These are phyloP conservation scores for Himalopsyche anomala DNA, from an alignment of 2,888 invertebrate genomes.

Conservation along the genomic window DNA sequence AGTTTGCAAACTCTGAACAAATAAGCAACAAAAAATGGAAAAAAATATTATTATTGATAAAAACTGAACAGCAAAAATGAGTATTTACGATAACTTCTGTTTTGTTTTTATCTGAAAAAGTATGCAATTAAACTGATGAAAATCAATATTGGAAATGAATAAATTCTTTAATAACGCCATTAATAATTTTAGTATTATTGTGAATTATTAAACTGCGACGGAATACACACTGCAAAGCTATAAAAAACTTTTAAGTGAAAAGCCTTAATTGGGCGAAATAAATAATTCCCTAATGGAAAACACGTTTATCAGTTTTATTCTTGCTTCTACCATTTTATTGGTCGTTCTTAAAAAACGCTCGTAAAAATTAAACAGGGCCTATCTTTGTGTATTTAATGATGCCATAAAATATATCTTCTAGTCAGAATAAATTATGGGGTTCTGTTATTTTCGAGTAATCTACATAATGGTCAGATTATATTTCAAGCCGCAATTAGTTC, in stretches of 20 bases:
- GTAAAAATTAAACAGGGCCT: slow-evolving; percentile 30
- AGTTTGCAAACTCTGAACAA: too few species aligned
- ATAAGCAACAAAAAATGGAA: too few species aligned
- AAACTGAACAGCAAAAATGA: too few species aligned
- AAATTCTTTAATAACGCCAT: not conserved
- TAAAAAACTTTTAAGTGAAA: slow-evolving; percentile 29
- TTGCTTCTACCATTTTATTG: slow-evolving; percentile 31
- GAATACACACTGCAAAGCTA: not conserved
- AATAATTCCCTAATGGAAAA: slow-evolving; percentile 31
- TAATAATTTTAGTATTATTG: not conserved
- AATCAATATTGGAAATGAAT: slow-evolving; percentile 12
- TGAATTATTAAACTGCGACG: not conserved
- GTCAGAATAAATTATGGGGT: slow-evolving; percentile 31
- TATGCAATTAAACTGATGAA: not conserved
- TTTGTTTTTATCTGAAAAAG: too few species aligned
- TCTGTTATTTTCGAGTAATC: slow-evolving; percentile 30
- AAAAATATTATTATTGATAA: too few species aligned
- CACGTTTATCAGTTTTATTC: slow-evolving; percentile 34
- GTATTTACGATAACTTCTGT: too few species aligned
- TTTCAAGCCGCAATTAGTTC: slow-evolving; percentile 31
- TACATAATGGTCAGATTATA: slow-evolving; percentile 30
- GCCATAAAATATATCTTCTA: slow-evolving; percentile 30
- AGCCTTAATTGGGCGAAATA: slow-evolving; percentile 19
- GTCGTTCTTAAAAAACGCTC: slow-evolving; percentile 18
- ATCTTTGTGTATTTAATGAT: slow-evolving; percentile 34